Base-by-base conservation (phyloP, 30 jellyfish, hydroid and myxozoan species). In the Hydractinia echinata region DNA sequence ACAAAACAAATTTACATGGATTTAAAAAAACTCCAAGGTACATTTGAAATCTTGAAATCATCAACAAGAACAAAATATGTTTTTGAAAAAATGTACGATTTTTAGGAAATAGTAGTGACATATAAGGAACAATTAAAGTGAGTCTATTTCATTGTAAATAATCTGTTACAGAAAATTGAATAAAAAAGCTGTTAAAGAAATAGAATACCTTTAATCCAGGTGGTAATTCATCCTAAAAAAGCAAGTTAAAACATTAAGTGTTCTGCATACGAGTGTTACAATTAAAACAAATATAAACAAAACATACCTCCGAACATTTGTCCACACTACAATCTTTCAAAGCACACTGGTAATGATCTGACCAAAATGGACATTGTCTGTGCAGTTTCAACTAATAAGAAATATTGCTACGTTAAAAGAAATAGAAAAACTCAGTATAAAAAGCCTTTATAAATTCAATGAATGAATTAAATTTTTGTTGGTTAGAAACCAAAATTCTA, bases 341-440 rank as follows among this genome's bases (percentile, higher is more conserved):
- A 48, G 96, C 96, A 79, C 99, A 94, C 52, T 88, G 76, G 60
- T 88, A 78, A 61, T 82, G 89, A 79, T 94, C 97, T 39, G 95
- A 88, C 99, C 99, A 94, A 76, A 94, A 94, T 53, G 95, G 95
- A 67, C 99, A 94, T 67, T 72, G 80, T 62, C 93, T 83, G 44
- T 94, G 73, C 77, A 94, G 73, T 54, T 89, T 85, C 10, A 94
- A 92, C 99, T 94, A 66, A 7, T 21, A 55, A 60, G 70, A 60
- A 16, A 13, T 60, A 60, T 60, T 14, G 20, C 19, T 60, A 15
- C 70, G 20, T 16, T 14, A 15, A 60, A 60, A 60, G 20, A 60
- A 60, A 60, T 60, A 13, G 20, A 60, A 60, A 60, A 15, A 13
- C 2, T 60, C 44, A 30, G 44, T 30, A 30, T 30, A 30, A 60